phyloP scores from a whole-genome alignment of 2,113 vertebrate species.

The Acinonyx jubatus region DNA sequence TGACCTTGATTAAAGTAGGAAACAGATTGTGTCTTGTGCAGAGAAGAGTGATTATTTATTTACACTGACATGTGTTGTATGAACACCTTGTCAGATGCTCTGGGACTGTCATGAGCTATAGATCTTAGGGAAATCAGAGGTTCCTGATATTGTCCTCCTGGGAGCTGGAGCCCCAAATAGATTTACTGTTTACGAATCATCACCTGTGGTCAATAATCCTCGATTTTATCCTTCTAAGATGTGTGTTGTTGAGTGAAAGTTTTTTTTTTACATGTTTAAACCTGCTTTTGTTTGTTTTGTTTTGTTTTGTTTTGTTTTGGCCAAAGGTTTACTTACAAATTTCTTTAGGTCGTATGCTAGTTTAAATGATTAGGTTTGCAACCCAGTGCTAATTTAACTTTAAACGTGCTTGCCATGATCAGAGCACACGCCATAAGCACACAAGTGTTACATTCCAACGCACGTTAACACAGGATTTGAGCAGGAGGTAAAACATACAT shows the following conservation, averaged over 20 bases:
- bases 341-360: background rate
- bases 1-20: background rate
- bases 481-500: background rate
- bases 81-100: background rate
- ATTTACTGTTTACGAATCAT: background rate
- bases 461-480: background rate
- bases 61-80: background rate
- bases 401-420: background rate
- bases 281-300: background rate
- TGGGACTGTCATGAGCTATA: background rate
- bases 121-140: background rate
- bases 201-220: background rate
- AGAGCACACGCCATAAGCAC: accelerated
- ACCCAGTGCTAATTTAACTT: background rate
- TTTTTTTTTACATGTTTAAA: background rate
- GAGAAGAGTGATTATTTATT: background rate
- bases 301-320: background rate
- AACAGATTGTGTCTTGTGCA: background rate
- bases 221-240: background rate
- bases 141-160: background rate
- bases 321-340: background rate
- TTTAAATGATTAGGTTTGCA: background rate
- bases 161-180: background rate
- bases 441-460: background rate
- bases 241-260: background rate